Evolutionary conservation across 2,797 vertebrate species (phyloP).

Genomic region (Thunnus albacares): DNA sequence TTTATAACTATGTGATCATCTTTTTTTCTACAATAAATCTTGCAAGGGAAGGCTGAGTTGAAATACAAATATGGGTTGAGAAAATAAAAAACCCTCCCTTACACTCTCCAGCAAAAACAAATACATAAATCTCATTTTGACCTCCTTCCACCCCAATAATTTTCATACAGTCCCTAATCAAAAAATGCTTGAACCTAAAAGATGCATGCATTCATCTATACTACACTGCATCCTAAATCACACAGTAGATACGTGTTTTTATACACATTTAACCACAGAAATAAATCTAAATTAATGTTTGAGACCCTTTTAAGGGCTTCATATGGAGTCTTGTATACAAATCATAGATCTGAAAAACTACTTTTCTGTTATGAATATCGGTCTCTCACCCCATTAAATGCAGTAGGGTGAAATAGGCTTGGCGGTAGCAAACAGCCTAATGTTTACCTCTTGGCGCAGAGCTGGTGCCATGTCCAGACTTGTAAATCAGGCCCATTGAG

Average conservation of each 20-base stretch:
- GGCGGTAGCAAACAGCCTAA: slow-evolving; percentile 57
- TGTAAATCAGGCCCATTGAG: slow-evolving; percentile 84
- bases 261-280: neutral
- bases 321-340: slow-evolving; percentile 38
- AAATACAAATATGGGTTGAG: neutral
- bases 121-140: neutral
- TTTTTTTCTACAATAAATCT: neutral
- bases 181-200: neutral
- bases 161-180: neutral
- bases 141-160: too few relatives aligned
- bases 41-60: neutral
- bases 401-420: slow-evolving; percentile 47
- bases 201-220: neutral
- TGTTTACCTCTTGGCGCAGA: slow-evolving; percentile 69
- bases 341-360: slow-evolving; percentile 47
- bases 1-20: too few relatives aligned
- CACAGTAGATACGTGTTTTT: neutral
- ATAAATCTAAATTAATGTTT: neutral
- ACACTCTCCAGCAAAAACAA: neutral
- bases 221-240: neutral
- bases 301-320: neutral
- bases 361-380: slow-evolving; percentile 45
- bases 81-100: neutral
- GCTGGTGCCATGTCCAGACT: slow-evolving; percentile 77
- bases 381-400: slow-evolving; percentile 59